phyloP scores from a whole-genome alignment of 2,888 invertebrate species.

The Sclerodermus sp. region DNA sequence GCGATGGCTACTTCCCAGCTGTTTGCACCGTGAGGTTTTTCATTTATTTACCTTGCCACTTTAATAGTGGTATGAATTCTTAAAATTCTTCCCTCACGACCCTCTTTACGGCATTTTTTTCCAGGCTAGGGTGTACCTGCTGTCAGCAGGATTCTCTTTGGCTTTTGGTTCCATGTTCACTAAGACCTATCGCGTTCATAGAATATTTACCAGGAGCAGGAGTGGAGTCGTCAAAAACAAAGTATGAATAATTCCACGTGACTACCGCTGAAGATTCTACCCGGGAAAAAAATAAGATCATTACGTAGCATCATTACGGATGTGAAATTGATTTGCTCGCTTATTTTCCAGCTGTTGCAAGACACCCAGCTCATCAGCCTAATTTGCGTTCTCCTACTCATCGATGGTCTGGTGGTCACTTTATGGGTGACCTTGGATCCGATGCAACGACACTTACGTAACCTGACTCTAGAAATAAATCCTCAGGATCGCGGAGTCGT shows the following conservation, averaged over 20 bases:
- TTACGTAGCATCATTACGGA: no score
- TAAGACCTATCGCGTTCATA: slow-evolving; percentile 89
- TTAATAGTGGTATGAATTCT: background rate
- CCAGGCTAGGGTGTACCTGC: slow-evolving; percentile 83
- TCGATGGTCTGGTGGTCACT: slow-evolving; percentile 81
- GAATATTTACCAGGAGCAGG: slow-evolving; percentile 82
- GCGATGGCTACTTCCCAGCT: slow-evolving; percentile 72
- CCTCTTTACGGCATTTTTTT: slow-evolving; percentile 24
- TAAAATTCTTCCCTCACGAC: background rate
- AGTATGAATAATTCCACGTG: slow-evolving; percentile 51
- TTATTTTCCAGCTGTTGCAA: slow-evolving; percentile 70
- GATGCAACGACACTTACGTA: slow-evolving; percentile 81
- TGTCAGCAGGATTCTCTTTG: slow-evolving; percentile 88
- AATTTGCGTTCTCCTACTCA: slow-evolving; percentile 77
- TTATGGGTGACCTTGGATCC: slow-evolving; percentile 87
- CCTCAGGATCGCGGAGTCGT: slow-evolving; percentile 77
- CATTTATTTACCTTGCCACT: no score
- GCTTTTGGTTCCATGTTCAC: slow-evolving; percentile 95
- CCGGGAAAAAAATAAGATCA: no score
- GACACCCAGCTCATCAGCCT: slow-evolving; percentile 86
- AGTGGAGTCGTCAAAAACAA: slow-evolving; percentile 86
- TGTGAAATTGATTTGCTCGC: no score
- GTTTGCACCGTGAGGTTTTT: slow-evolving; percentile 78
- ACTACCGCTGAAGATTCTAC: no score
- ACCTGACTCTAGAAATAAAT: slow-evolving; percentile 79